Base-by-base conservation (phyloP, 2,113 vertebrate species). In the Hippocampus barbouri region DNA sequence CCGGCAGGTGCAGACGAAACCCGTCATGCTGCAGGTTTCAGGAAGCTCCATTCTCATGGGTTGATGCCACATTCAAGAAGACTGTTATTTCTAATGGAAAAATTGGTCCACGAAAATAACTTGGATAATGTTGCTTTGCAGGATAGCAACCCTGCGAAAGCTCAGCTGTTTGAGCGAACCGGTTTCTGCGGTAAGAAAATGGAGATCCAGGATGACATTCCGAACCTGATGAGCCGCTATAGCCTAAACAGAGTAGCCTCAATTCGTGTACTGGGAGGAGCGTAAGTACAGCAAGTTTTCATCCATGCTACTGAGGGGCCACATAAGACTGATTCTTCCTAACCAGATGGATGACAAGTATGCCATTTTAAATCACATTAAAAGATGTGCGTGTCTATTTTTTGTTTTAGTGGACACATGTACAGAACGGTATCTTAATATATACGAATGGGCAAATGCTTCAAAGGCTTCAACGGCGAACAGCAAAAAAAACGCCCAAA, bases 151-250 rank as follows among this genome's bases (percentile, higher is more conserved):
- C 73, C 84, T 0, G 73, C 80, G 72, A 80, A 8, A 45, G 89
- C 86, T 40, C 87, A 88, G 78, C 77, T 91, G 72, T 91, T 86
- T 59, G 91, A 92, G 77, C 82, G 89, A 40, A 86, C 84, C 11
- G 87, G 90, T 16, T 91, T 88, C 87, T 89, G 88, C 4, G 92
- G 91, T 11, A 93, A 89, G 79, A 93, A 91, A 85, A 93, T 90
- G 73, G 93, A 93, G 71, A 74, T 93, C 56, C 89, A 89, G 72
- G 91, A 93, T 66, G 88, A 91, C 75, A 87, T 90, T 54, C 90
- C 90, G 61, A 92, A 88, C 84, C 90, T 91, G 79, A 88, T 93
- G 88, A 90, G 75, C 80, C 85, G 86, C 25, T 91, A 91, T 87
- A 83, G 83, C 76, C 81, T 92, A 23, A 92, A 83, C 85, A 78